A percentile compares a stretch with the other conserved stretches of the same genome.
These are phyloP conservation scores for Pelosia muscerda DNA, from an alignment of 2,888 invertebrate species.

Conservation along the genomic window DNA sequence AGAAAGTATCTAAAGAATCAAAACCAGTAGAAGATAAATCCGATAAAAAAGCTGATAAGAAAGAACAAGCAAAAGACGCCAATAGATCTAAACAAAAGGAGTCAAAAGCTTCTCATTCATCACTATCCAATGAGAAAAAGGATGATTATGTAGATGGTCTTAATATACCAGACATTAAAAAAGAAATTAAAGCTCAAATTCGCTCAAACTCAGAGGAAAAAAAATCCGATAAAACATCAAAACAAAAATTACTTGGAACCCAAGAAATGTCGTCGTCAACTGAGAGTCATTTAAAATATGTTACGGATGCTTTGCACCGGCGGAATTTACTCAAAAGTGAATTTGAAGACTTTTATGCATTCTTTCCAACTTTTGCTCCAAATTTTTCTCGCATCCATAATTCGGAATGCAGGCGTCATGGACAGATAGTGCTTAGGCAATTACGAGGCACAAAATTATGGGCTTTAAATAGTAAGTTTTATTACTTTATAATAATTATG, in stretches of 20 bases:
- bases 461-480: constrained; percentile 90
- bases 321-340: constrained; percentile 82
- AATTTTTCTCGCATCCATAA: constrained; percentile 89
- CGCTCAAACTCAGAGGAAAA: constrained; percentile 35
- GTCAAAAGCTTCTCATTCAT: constrained; percentile 31
- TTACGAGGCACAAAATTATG: constrained; percentile 90
- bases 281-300: constrained; percentile 69
- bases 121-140: constrained; percentile 40
- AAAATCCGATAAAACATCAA: constrained; percentile 45
- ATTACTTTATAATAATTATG: no score
- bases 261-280: constrained; percentile 57
- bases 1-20: constrained; percentile 43
- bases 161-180: constrained; percentile 44
- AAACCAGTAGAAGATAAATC: constrained; percentile 42
- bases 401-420: constrained; percentile 89
- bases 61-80: constrained; percentile 39
- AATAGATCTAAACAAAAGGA: constrained; percentile 38
- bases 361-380: constrained; percentile 89
- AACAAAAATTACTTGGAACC: constrained; percentile 53
- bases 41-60: constrained; percentile 39
- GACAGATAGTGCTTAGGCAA: constrained; percentile 89
- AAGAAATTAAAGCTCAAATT: constrained; percentile 46
- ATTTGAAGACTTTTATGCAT: constrained; percentile 88
- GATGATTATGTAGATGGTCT: constrained; percentile 43
- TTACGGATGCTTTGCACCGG: constrained; percentile 74